A percentile compares a stretch with the other conserved stretches of the same genome.
Evolutionary conservation across 1,140 invertebrate genomes (phyloP).

Genomic region (Rhyzopertha dominica): DNA sequence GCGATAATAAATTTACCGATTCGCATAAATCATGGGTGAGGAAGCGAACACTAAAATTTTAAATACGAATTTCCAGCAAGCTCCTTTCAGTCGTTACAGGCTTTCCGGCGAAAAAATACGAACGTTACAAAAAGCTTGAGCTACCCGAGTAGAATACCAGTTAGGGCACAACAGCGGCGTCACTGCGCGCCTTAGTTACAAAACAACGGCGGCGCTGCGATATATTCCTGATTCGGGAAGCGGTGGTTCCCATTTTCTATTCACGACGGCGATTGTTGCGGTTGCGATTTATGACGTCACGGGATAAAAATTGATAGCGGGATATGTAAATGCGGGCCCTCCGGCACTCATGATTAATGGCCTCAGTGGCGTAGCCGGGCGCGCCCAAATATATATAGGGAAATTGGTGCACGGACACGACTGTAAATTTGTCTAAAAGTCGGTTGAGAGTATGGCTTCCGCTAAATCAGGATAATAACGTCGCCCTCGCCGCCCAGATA

Average conservation of each 20-base stretch:
- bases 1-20: too few species aligned
- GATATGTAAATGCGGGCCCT: conserved; percentile 32
- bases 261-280: conserved; percentile 25
- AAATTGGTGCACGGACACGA: conserved; percentile 25
- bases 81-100: too few species aligned
- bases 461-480: conserved; percentile 24
- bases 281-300: conserved; percentile 33
- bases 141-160: too few species aligned
- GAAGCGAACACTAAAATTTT: too few species aligned
- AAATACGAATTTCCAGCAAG: too few species aligned
- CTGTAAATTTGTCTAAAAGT: conserved; percentile 25
- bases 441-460: conserved; percentile 14
- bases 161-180: too few species aligned
- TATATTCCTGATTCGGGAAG: neutral
- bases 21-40: too few species aligned
- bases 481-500: too few species aligned
- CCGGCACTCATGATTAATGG: conserved; percentile 28
- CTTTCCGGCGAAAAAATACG: too few species aligned
- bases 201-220: too few species aligned
- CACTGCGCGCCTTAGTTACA: too few species aligned
- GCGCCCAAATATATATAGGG: conserved; percentile 11
- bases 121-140: too few species aligned
- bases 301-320: conserved; percentile 36
- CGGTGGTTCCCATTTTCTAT: conserved; percentile 13
- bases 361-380: conserved; percentile 35